phyloP scores from a whole-genome alignment of 2,797 vertebrate species.

The Clarias platycephalus region DNA sequence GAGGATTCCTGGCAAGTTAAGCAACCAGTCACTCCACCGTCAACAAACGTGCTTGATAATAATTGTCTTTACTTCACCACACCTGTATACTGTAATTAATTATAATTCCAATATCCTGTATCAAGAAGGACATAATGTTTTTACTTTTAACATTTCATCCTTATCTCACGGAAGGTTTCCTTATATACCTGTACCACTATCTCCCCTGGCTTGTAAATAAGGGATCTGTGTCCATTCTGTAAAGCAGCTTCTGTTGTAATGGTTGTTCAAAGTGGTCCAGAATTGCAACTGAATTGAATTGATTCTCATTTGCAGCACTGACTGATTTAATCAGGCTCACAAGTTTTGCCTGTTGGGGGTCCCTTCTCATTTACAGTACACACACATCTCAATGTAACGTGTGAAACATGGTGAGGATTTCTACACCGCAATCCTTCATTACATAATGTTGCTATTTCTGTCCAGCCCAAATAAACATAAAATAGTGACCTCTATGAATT shows the following conservation, averaged over 20 bases:
- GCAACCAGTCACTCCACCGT: too few species aligned
- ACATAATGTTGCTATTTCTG: slow-evolving; percentile 13
- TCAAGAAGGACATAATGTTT: background rate
- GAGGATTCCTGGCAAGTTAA: too few species aligned
- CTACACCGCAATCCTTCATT: background rate
- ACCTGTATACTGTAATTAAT: background rate
- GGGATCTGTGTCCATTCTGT: background rate
- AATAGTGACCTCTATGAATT: background rate
- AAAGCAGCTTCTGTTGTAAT: background rate
- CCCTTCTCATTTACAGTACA: slow-evolving; percentile 1
- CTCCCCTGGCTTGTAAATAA: background rate
- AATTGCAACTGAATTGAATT: background rate
- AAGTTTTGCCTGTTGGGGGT: background rate
- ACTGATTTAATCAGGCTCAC: background rate
- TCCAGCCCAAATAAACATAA: background rate
- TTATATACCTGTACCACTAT: background rate
- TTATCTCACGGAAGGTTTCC: background rate
- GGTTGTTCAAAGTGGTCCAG: background rate
- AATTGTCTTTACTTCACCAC: background rate
- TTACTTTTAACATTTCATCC: background rate
- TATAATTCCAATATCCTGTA: background rate
- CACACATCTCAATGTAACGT: background rate
- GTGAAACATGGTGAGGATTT: background rate
- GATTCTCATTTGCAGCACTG: background rate
- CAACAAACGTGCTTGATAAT: background rate